Evolutionary conservation across 2,797 vertebrate genomes (phyloP).

Genomic region (Sarcoramphus papa): DNA sequence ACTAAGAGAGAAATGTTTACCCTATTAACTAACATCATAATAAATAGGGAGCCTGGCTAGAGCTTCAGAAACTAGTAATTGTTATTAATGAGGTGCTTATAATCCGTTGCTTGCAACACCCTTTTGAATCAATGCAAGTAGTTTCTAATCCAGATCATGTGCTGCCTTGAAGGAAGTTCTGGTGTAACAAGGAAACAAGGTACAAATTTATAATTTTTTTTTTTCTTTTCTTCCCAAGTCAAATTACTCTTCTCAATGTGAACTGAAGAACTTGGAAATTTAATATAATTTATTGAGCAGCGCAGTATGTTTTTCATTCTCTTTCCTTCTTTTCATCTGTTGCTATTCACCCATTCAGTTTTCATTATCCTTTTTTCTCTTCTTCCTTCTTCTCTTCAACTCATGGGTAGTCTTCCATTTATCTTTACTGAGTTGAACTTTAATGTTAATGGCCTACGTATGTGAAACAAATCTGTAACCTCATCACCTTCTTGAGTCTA

Average conservation of each 20-base stretch:
- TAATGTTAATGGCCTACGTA: neutral
- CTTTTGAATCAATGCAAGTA: neutral
- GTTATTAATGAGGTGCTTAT: constrained; percentile 1
- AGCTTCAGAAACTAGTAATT: neutral
- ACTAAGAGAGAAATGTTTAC: neutral
- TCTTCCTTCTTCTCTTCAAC: neutral
- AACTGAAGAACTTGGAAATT: neutral
- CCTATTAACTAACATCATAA: neutral
- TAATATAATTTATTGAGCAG: neutral
- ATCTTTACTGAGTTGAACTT: neutral
- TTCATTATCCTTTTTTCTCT: neutral
- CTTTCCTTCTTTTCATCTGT: neutral
- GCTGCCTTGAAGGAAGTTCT: neutral
- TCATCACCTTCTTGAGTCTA: neutral
- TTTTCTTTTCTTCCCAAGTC: neutral
- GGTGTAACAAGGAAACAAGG: neutral
- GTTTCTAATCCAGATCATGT: neutral
- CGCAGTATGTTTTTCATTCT: neutral
- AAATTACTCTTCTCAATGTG: neutral
- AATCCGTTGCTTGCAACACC: constrained; percentile 1
- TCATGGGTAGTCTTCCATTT: neutral
- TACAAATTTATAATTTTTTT: neutral
- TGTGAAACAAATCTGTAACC: neutral
- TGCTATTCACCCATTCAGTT: neutral
- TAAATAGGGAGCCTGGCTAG: neutral